Percentiles rank a stretch among this genome's conserved stretches.
Conservation (phyloP, 2,797 vertebrate genomes). For the Sebastes vulpes region DNA sequence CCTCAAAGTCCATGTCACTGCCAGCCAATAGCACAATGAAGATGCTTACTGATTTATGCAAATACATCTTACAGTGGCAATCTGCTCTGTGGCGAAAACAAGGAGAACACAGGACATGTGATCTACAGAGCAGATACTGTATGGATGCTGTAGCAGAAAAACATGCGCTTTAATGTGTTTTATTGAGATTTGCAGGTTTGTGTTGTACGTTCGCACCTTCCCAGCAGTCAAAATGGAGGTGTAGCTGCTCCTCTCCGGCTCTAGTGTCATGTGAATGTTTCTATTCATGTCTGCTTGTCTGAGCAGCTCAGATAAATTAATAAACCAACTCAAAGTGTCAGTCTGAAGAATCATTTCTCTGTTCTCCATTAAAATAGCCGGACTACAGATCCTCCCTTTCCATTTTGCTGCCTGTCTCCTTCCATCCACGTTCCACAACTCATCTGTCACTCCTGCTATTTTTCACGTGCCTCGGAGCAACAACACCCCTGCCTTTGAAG, state of each 20-base stretch:
- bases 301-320: constrained; percentile 73
- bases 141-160: not conserved
- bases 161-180: not conserved
- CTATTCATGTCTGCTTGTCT: constrained; percentile 56
- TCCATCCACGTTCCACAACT: constrained; percentile 65
- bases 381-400: constrained; percentile 72
- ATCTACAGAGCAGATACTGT: not conserved
- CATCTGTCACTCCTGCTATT: constrained; percentile 72
- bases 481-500: constrained; percentile 58
- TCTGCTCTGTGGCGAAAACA: not conserved
- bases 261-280: constrained; percentile 37
- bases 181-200: not conserved
- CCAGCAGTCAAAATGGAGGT: constrained; percentile 34
- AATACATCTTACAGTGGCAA: not conserved
- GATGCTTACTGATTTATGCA: not conserved
- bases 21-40: not conserved
- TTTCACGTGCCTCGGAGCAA: constrained; percentile 66
- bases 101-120: too few species aligned
- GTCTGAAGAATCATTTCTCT: constrained; percentile 70
- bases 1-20: not conserved
- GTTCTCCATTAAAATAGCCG: constrained; percentile 73
- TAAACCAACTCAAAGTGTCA: constrained; percentile 68
- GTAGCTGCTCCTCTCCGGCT: constrained; percentile 8
- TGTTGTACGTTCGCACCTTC: not conserved
- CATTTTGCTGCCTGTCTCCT: constrained; percentile 74